Base-by-base conservation (phyloP, 2,888 invertebrate species). In the Leptodirus hochenwartii region DNA sequence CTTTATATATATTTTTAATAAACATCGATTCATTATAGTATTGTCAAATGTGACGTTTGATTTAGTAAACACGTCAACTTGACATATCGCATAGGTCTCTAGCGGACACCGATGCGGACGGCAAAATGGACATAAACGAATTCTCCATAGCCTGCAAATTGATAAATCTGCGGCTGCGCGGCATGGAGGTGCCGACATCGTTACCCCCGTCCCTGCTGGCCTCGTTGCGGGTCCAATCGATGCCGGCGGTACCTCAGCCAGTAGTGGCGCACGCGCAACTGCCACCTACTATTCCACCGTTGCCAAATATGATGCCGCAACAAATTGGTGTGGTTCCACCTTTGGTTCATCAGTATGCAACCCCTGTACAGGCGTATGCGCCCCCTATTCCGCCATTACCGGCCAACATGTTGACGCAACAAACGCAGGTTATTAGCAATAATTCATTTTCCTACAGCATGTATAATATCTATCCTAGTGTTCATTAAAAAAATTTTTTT, bases 81-180 rank as follows among this genome's bases (percentile, higher is more conserved):
- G n/a, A n/a, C n/a, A 32, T 24, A 31, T 17, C 17, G n/a, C n/a
- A 23, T 27, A 68, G 88, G 87, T 67, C 66, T 8, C 58, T 98
- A 26, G 87, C 96, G 1, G 98, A 98, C 54, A 80, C 90, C 25
- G 88, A 96, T 54, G 75, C 84, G 10, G 98, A 98, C 62, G 98
- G 98, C 0, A 88, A 87, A 59, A 74, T 98, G 68, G 85, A 95
- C 47, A 71, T 90, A 30, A 78, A 80, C 46, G 98, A 98, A 59
- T 98, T 96, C 57, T 90, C 90, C 40, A 88, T 98, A 44, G 96
- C 98, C 27, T 95, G 96, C 65, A 93, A 93, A 64, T 62, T 69
- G 39, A 91, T 93, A 32, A 88, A 84, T 48, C 64, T 93, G 37
- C 93, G 91, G 56, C 61, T 98, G 9, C 76, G 88, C 31, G 90